phyloP scores from a whole-genome alignment of 2,113 vertebrate genomes.

The Haliaeetus leucogaster region DNA sequence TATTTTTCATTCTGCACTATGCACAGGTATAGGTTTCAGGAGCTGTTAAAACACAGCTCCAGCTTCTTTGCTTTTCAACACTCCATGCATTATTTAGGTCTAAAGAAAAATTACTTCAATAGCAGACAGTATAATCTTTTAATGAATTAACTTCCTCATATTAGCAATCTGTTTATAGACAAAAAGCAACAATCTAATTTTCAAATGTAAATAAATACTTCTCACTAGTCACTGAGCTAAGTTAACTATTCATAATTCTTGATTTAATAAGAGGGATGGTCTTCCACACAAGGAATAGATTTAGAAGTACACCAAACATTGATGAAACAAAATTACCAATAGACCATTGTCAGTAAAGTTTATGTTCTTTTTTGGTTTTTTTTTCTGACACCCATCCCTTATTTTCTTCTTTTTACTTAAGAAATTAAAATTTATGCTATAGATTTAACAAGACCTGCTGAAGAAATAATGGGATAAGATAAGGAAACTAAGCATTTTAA shows the following conservation, averaged over 20 bases:
- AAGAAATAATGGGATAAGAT: not conserved
- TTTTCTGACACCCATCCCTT: not conserved
- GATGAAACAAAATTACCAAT: not conserved
- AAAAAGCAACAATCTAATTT: not conserved
- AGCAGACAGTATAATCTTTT: not conserved
- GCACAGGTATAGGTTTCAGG: not conserved
- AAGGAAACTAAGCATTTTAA: not conserved
- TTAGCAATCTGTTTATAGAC: not conserved
- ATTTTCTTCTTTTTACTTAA: not conserved
- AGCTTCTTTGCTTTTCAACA: not conserved
- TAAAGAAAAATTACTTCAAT: not conserved
- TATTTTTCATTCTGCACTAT: not conserved
- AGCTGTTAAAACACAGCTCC: not conserved
- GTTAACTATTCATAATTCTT: not conserved
- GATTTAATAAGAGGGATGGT: not conserved
- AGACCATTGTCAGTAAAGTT: accelerated
- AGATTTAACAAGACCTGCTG: not conserved
- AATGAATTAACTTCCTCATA: not conserved
- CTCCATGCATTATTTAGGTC: not conserved
- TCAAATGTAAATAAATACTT: not conserved
- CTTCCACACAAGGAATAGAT: not conserved
- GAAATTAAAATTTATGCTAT: not conserved
- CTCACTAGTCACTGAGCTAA: not conserved
- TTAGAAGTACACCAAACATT: not conserved
- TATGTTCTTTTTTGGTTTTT: not conserved